Evolutionary conservation across 2,113 vertebrate genomes (phyloP).

Genomic region (Leucosticte australis): DNA sequence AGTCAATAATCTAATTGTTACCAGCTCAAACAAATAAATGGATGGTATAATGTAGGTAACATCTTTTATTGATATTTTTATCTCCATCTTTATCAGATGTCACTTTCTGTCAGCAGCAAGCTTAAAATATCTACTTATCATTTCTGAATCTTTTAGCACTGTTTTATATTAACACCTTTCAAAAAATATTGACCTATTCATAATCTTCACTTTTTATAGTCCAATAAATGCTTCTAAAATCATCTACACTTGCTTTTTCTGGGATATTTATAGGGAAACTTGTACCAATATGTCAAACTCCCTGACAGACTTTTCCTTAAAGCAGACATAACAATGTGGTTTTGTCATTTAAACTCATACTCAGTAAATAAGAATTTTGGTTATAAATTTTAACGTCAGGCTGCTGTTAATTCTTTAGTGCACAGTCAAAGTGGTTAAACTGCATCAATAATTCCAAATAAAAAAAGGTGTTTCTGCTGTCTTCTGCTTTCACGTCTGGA

Average conservation of each 20-base stretch:
- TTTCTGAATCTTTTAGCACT: not conserved
- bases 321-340: not conserved
- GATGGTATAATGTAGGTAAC: not conserved
- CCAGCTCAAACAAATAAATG: not conserved
- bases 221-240: conserved; percentile 3
- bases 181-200: not conserved
- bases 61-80: not conserved
- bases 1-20: not conserved
- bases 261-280: not conserved
- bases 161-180: not conserved
- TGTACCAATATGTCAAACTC: not conserved
- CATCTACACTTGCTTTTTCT: not conserved
- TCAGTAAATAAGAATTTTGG: not conserved
- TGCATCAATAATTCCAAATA: not conserved
- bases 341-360: not conserved
- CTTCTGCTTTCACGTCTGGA: not conserved
- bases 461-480: accelerated
- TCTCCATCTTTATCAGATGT: not conserved
- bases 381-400: not conserved
- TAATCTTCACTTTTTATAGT: not conserved
- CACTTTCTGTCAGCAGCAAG: not conserved
- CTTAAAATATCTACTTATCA: not conserved
- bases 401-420: not conserved
- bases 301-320: not conserved
- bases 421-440: not conserved